Percentiles rank a stretch among this genome's conserved stretches.
Evolutionary conservation across 2,797 vertebrate species (phyloP).

Genomic region (Arvicola amphibius): DNA sequence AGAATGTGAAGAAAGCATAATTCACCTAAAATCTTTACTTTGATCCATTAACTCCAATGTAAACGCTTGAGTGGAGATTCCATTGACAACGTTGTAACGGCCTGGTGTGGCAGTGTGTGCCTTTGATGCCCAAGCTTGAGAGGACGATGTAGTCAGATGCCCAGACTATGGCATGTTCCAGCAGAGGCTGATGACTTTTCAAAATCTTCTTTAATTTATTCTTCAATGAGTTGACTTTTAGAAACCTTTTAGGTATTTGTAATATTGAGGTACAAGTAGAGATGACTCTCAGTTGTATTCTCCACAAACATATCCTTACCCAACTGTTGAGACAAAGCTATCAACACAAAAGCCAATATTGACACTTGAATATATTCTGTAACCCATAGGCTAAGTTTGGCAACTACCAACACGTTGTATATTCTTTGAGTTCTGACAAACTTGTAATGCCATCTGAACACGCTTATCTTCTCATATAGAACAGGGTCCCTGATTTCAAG

Average conservation of each 20-base stretch:
- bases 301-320: background rate
- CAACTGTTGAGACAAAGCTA: background rate
- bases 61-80: background rate
- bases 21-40: background rate
- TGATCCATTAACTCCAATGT: background rate
- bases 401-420: too few relatives aligned
- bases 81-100: background rate
- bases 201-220: background rate
- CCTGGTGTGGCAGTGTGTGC: background rate
- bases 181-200: background rate
- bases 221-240: background rate
- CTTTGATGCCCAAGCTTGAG: background rate
- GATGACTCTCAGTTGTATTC: background rate
- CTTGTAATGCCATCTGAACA: background rate
- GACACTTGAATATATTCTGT: background rate
- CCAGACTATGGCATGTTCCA: too few relatives aligned
- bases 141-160: background rate
- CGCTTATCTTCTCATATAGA: too few relatives aligned
- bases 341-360: background rate
- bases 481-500: background rate
- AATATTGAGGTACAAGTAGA: background rate
- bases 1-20: background rate
- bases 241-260: background rate
- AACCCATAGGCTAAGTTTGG: background rate
- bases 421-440: background rate